Percentiles rank a stretch among this genome's conserved stretches.
Evolutionary conservation across 2,113 vertebrate genomes (phyloP).

Genomic region (Sander lucioperca): DNA sequence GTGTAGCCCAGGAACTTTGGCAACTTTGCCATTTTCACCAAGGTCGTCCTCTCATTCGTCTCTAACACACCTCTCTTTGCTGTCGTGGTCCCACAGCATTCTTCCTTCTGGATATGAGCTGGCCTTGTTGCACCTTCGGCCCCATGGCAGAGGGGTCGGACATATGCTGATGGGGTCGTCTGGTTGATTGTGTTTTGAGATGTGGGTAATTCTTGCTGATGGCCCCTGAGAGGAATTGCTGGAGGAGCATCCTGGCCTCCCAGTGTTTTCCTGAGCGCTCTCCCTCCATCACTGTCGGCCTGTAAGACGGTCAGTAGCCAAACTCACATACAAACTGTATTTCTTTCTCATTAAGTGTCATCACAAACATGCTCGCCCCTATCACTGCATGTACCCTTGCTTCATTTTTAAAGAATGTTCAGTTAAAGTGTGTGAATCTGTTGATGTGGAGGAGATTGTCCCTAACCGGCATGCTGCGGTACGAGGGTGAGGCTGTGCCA

Average conservation of each 20-base stretch:
- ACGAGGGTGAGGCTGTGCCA: conserved; percentile 42
- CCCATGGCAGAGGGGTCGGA: background rate
- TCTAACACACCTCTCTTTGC: background rate
- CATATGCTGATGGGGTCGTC: background rate
- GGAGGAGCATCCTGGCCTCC: conserved; percentile 47
- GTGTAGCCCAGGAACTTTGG: conserved; percentile 16
- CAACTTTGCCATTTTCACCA: background rate
- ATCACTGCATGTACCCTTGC: background rate
- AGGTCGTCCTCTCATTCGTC: conserved; percentile 23
- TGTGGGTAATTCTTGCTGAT: conserved; percentile 25
- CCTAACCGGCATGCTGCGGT: conserved; percentile 4
- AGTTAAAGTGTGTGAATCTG: background rate
- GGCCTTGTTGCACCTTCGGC: background rate
- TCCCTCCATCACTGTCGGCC: background rate
- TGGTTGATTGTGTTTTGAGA: background rate
- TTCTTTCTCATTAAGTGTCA: background rate
- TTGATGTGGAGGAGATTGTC: background rate
- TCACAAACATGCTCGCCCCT: background rate
- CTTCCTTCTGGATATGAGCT: background rate
- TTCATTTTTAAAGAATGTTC: background rate
- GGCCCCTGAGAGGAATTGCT: conserved; percentile 50
- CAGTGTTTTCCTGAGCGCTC: conserved; percentile 19
- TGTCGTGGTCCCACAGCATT: background rate
- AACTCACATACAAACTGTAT: background rate
- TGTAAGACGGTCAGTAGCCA: background rate